phyloP scores from a whole-genome alignment of 2,888 invertebrate species.

The Pristionchus maxplancki region DNA sequence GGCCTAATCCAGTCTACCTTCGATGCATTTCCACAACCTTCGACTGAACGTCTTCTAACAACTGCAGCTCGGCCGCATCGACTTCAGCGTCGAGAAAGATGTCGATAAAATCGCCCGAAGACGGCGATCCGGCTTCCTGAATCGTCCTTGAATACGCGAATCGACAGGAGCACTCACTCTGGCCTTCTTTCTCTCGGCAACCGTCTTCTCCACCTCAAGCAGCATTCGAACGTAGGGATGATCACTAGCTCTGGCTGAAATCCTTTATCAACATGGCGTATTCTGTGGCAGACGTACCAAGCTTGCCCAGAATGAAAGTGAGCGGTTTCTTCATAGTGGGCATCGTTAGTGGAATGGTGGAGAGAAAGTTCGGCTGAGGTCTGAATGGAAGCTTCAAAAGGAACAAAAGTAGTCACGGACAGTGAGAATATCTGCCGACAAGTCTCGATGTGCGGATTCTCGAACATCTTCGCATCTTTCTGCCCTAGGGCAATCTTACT shows the following conservation, averaged over 20 bases:
- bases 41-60: too few relatives aligned
- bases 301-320: not conserved
- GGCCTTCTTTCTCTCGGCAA: conserved; percentile 15
- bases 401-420: not conserved
- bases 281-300: not conserved
- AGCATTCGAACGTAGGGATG: not conserved
- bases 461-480: conserved; percentile 56
- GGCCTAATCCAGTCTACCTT: not conserved
- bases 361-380: not conserved
- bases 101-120: conserved; percentile 71
- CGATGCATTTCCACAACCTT: too few relatives aligned
- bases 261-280: not conserved
- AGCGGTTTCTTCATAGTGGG: not conserved
- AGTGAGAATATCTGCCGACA: not conserved
- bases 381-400: not conserved
- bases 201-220: not conserved
- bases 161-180: not conserved
- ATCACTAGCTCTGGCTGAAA: not conserved
- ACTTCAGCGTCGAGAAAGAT: conserved; percentile 70
- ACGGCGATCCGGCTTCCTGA: conserved; percentile 36
- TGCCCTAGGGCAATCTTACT: conserved; percentile 65
- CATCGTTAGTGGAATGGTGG: not conserved
- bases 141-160: too few relatives aligned
- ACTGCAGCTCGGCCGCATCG: conserved; percentile 50
- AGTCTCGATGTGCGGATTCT: conserved; percentile 53